Evolutionary conservation across 2,113 vertebrate genomes (phyloP), one percentile per base, ranked within the genome.

Genomic region (Agapornis roseicollis): DNA sequence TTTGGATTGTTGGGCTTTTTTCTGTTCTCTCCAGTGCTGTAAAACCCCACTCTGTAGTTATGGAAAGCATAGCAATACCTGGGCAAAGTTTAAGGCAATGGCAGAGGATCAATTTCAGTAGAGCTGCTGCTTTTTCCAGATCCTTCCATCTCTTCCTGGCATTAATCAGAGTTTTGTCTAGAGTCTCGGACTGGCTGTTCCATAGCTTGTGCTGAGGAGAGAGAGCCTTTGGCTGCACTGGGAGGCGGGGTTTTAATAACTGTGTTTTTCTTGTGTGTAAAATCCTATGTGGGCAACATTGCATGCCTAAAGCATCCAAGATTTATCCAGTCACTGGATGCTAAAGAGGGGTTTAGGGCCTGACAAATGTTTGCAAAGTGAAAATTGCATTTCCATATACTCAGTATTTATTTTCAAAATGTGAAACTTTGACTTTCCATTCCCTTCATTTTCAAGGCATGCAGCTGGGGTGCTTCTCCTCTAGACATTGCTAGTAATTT

Each of bases 171-270:
- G 14, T 33, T 79, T 68, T 79, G 64, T 56, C 10, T 49, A 3
- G 44, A 70, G 17, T 47, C 52, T 79, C 0, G 0, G 47, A 47
- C 2, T 83, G 56, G 20, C 47, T 49, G 37, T 80, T 76, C 29
- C n/a, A 19, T 4, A 1, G 8, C 60, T 83, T 0, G 0, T 49
- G 80, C 46, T 0, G 0, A 17, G 46, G 41, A 56, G 53, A 27
- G 10, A 4, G 22, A 77, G 37, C 64, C 37, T 65, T 79, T 72
- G 82, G 47, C 76, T 83, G 46, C 20, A 5, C 20, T 8, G 28
- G 22, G 65, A 42, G 37, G 25, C 0, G 0, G 10, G 4, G 1
- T 80, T 3, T 58, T 77, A 46, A 4, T 31, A 42, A 5, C 64
- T 47, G 2, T 29, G 31, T 14, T 33, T 50, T 87, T 60, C 65